Conservation (phyloP, 1,140 invertebrate species). For the Drosophila pruinosa region DNA sequence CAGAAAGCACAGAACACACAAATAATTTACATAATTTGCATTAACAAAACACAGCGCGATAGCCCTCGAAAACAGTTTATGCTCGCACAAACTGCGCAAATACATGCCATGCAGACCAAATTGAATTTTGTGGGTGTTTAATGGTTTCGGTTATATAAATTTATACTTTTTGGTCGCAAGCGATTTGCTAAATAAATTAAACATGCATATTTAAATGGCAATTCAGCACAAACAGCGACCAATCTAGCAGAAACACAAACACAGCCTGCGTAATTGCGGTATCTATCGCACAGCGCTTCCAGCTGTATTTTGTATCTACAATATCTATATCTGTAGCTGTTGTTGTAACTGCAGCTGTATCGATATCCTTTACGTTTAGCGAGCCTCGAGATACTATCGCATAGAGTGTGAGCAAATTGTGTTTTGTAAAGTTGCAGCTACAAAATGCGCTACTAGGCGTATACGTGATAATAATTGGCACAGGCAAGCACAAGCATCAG, state of each 20-base stretch:
- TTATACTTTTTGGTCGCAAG: slow-evolving; percentile 11
- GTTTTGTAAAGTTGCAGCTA: neutral
- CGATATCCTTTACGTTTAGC: slow-evolving; percentile 10
- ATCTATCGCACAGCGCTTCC: slow-evolving; percentile 34
- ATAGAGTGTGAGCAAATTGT: slow-evolving; percentile 12
- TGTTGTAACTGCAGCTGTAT: too few relatives aligned
- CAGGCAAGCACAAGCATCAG: neutral
- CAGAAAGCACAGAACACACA: too few relatives aligned
- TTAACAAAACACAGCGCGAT: slow-evolving; percentile 47
- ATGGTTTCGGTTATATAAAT: neutral
- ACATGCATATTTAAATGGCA: slow-evolving; percentile 70
- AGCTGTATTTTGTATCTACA: slow-evolving; percentile 11
- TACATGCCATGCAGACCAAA: slow-evolving; percentile 52
- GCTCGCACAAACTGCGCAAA: slow-evolving; percentile 58
- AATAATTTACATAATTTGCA: slow-evolving; percentile 70
- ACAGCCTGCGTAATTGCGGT: slow-evolving; percentile 20
- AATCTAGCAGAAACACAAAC: slow-evolving; percentile 40
- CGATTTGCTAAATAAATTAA: slow-evolving; percentile 58
- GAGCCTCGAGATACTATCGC: slow-evolving; percentile 3
- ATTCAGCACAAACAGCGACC: slow-evolving; percentile 41
- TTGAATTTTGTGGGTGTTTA: slow-evolving; percentile 49
- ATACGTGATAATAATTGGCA: slow-evolving; percentile 62
- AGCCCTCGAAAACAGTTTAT: slow-evolving; percentile 33
- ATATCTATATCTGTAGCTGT: slow-evolving; percentile 36
- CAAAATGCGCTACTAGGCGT: slow-evolving; percentile 62